phyloP scores from a whole-genome alignment of 2,113 vertebrate species.

The Archocentrus centrarchus region DNA sequence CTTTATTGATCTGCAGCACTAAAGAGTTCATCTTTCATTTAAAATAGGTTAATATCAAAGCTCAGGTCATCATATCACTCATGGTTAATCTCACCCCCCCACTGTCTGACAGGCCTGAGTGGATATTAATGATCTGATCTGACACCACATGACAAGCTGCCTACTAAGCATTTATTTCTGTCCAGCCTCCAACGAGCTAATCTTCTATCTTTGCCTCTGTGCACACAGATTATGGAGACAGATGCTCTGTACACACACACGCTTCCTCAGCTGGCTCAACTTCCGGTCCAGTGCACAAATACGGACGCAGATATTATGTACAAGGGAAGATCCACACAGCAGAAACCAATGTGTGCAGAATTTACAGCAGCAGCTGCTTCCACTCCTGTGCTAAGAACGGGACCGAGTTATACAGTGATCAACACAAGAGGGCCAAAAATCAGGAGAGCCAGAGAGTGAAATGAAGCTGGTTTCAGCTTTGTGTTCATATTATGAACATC shows the following conservation, averaged over 20 bases:
- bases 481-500: too few species aligned
- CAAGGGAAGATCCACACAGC: not conserved
- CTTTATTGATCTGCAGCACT: not conserved
- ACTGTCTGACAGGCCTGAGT: not conserved
- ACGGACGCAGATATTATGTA: not conserved
- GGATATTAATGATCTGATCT: slow-evolving; percentile 16
- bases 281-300: slow-evolving; percentile 8
- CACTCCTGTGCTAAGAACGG: not conserved
- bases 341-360: not conserved
- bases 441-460: not conserved
- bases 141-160: slow-evolving; percentile 1
- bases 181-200: not conserved
- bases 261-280: not conserved
- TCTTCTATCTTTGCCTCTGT: not conserved
- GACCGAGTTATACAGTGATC: not conserved
- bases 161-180: slow-evolving; percentile 5
- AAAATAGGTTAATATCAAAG: not conserved
- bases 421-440: not conserved
- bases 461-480: too few species aligned
- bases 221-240: slow-evolving; percentile 4
- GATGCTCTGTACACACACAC: not conserved
- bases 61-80: not conserved
- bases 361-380: not conserved
- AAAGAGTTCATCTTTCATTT: slow-evolving; percentile 6
- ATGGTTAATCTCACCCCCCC: not conserved